A percentile compares a stretch with the other conserved stretches of the same genome.
These are phyloP conservation scores for Biston stratarius DNA, from an alignment of 2,888 invertebrate genomes.

Conservation along the genomic window DNA sequence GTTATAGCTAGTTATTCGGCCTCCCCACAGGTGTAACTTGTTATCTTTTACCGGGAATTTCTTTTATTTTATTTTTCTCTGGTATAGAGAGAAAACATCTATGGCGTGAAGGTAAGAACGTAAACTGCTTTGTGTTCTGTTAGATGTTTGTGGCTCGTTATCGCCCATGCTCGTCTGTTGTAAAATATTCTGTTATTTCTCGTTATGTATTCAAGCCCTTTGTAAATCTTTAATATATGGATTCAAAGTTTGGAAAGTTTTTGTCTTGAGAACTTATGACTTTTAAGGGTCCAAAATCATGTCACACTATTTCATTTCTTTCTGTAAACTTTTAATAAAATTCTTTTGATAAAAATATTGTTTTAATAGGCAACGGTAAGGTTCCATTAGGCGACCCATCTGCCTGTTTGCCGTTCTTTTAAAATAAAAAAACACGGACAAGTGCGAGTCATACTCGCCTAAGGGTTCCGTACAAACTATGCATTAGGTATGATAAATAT, in stretches of 20 bases:
- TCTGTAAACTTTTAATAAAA: no score
- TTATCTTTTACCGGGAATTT: constrained; percentile 76
- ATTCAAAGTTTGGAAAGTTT: no score
- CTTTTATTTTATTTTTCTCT: constrained; percentile 66
- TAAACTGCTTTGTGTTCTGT: constrained; percentile 55
- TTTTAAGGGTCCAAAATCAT: neutral
- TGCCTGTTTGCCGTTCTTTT: no score
- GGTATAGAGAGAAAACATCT: constrained; percentile 60
- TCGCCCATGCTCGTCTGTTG: constrained; percentile 44
- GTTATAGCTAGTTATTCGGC: constrained; percentile 78
- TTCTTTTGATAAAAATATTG: no score
- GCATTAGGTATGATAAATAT: no score
- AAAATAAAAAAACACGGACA: no score
- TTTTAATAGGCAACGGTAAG: no score
- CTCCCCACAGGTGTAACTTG: constrained; percentile 80
- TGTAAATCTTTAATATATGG: neutral
- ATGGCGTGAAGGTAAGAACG: constrained; percentile 62
- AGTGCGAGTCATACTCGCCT: no score
- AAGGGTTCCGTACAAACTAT: no score
- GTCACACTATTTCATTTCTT: neutral
- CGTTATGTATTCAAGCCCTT: neutral
- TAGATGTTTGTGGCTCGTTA: constrained; percentile 48
- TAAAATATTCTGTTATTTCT: constrained; percentile 31
- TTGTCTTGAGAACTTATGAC: no score
- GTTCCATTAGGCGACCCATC: no score